Percentiles rank a stretch among this genome's conserved stretches.
phyloP scores from a whole-genome alignment of 2,113 vertebrate genomes.

The Misgurnus mizolepis region DNA sequence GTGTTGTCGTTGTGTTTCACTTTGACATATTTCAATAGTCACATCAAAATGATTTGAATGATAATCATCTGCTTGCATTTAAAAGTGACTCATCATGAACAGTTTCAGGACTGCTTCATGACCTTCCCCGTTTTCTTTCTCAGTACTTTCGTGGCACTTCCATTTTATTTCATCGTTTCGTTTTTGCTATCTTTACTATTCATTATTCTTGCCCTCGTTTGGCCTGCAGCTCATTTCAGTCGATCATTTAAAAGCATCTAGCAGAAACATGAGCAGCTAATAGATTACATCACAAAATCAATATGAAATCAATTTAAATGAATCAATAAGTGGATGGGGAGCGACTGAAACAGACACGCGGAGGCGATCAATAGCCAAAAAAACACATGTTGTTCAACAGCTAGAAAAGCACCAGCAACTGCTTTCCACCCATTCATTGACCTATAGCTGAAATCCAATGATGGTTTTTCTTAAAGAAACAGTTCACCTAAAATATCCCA shows the following conservation, averaged over 20 bases:
- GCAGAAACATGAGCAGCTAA: conserved; percentile 72
- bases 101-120: not conserved
- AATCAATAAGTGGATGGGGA: conserved; percentile 74
- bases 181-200: conserved; percentile 52
- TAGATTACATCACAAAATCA: conserved; percentile 73
- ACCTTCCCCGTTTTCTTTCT: conserved; percentile 9
- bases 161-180: not conserved
- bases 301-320: conserved; percentile 69
- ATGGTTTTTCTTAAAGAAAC: too few relatives aligned
- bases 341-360: conserved; percentile 69
- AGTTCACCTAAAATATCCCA: too few relatives aligned
- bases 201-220: conserved; percentile 15
- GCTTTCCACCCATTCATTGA: not conserved
- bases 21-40: not conserved
- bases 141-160: not conserved
- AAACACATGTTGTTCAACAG: conserved; percentile 35
- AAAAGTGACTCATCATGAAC: not conserved
- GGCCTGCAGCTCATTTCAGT: conserved; percentile 60
- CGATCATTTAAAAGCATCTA: conserved; percentile 73
- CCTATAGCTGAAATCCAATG: not conserved
- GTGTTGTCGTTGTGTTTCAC: not conserved
- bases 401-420: not conserved
- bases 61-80: not conserved
- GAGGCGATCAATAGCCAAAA: conserved; percentile 57
- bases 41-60: not conserved